phyloP scores from a whole-genome alignment of 2,888 invertebrate species.

The Alsophila aescularia region DNA sequence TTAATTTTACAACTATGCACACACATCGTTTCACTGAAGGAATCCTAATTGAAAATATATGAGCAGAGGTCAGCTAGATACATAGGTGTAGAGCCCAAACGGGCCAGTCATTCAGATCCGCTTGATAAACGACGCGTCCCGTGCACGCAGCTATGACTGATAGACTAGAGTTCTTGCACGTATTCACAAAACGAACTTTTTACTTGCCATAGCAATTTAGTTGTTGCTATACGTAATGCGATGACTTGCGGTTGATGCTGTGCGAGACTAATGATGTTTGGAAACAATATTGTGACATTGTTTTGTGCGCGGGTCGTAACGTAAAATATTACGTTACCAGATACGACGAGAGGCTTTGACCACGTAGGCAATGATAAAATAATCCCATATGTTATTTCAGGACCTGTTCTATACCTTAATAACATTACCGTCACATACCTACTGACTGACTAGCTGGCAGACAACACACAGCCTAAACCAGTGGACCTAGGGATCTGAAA shows the following conservation, averaged over 20 bases:
- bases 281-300: background rate
- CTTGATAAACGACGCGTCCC: slow-evolving; percentile 61
- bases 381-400: too few relatives aligned
- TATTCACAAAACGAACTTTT: slow-evolving; percentile 50
- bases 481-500: too few relatives aligned
- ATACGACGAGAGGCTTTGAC: too few relatives aligned
- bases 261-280: background rate
- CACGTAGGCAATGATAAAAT: too few relatives aligned
- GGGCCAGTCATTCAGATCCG: slow-evolving; percentile 26
- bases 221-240: slow-evolving; percentile 25
- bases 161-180: slow-evolving; percentile 55
- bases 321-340: too few relatives aligned
- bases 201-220: slow-evolving; percentile 45
- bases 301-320: too few relatives aligned
- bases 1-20: background rate
- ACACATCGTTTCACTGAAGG: background rate
- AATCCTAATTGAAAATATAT: background rate
- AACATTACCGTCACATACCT: too few relatives aligned
- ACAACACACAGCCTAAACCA: too few relatives aligned
- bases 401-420: too few relatives aligned
- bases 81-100: slow-evolving; percentile 8
- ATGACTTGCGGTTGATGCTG: slow-evolving; percentile 13
- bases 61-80: slow-evolving; percentile 10
- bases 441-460: too few relatives aligned
- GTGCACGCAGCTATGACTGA: slow-evolving; percentile 58